A percentile compares a stretch with the other conserved stretches of the same genome.
Evolutionary conservation across 2,888 invertebrate species (phyloP).

Genomic region (Mesochorus sp.): DNA sequence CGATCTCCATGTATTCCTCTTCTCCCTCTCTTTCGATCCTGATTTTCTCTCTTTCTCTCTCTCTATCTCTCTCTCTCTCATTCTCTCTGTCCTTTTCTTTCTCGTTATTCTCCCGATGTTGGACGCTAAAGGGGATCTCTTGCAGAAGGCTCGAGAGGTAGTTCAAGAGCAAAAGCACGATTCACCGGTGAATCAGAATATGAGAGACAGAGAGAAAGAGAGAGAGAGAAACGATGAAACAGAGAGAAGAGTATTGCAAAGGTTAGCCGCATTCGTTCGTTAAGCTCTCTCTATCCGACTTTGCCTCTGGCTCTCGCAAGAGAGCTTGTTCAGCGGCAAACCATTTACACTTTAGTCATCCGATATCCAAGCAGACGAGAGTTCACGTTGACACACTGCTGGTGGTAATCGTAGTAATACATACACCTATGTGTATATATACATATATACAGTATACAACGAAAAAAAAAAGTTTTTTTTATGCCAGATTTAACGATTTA

Average conservation of each 20-base stretch:
- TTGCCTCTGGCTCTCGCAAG: neutral
- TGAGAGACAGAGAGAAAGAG: no score
- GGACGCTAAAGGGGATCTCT: neutral
- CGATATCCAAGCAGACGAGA: slow-evolving; percentile 23
- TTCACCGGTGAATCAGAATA: slow-evolving; percentile 21
- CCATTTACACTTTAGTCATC: slow-evolving; percentile 37
- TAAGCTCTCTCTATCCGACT: neutral
- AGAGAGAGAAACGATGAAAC: no score
- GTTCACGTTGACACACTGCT: neutral
- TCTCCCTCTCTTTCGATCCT: neutral
- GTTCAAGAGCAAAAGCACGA: neutral
- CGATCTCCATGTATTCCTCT: neutral
- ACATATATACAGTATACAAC: neutral
- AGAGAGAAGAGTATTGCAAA: slow-evolving; percentile 4
- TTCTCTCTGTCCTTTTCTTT: neutral
- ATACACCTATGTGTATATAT: neutral
- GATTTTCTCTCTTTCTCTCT: neutral
- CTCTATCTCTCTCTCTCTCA: neutral
- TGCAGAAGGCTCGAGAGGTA: neutral
- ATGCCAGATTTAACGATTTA: no score
- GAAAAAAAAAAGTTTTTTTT: slow-evolving; percentile 1
- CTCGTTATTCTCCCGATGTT: neutral
- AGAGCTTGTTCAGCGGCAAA: slow-evolving; percentile 26
- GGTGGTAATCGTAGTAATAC: slow-evolving; percentile 7
- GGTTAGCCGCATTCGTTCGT: slow-evolving; percentile 1